Percentiles rank a stretch among this genome's conserved stretches.
Evolutionary conservation across 2,113 vertebrate species (phyloP).

Genomic region (Tragulus kanchil): DNA sequence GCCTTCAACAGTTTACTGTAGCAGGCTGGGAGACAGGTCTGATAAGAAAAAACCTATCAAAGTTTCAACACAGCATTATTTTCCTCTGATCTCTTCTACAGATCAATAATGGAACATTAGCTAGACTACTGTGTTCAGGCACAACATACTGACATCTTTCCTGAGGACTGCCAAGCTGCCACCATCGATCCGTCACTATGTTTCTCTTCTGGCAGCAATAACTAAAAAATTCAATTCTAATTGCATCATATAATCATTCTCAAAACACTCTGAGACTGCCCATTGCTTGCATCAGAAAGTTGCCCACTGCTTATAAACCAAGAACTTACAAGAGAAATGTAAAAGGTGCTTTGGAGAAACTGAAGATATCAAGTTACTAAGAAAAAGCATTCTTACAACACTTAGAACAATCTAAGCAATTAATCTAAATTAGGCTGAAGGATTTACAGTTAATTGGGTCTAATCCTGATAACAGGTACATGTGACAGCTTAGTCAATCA

Average conservation of each 20-base stretch:
- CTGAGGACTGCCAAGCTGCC: background rate
- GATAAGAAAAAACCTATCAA: background rate
- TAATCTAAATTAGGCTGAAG: background rate
- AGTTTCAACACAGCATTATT: background rate
- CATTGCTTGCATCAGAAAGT: background rate
- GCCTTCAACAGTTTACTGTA: background rate
- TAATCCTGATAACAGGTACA: background rate
- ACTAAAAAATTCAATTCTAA: constrained; percentile 33
- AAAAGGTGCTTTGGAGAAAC: background rate
- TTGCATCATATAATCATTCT: background rate
- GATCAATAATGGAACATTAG: background rate
- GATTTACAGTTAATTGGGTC: background rate
- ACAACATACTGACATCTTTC: background rate
- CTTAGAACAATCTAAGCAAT: background rate
- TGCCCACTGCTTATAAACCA: constrained; percentile 30
- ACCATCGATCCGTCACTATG: background rate
- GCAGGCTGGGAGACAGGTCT: background rate
- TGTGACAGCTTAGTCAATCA: background rate
- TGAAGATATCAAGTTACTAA: constrained; percentile 6
- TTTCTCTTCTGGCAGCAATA: background rate
- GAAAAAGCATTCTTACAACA: background rate
- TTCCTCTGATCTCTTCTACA: background rate
- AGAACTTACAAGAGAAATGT: background rate
- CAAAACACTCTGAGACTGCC: constrained; percentile 17
- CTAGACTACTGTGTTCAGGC: background rate